Evolutionary conservation across 2,113 vertebrate species (phyloP), one percentile per base, ranked within the genome.

Genomic region (Ailuropoda melanoleuca): DNA sequence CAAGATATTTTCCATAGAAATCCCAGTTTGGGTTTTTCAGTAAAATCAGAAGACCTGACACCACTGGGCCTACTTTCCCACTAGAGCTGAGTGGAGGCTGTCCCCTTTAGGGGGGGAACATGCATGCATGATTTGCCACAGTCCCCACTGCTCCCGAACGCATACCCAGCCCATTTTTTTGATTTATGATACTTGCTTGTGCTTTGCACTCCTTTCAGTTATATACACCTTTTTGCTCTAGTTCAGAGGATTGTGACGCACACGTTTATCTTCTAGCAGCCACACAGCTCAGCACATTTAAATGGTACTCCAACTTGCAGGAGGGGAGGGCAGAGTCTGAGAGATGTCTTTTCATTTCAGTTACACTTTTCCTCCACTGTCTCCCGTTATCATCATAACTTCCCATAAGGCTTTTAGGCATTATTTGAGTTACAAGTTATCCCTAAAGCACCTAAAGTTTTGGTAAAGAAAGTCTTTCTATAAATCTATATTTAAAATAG

Each of bases 401-500:
- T 84, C 56, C 86, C 14, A 10, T 53, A 90, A 95, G 18, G 23
- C 19, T 53, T 91, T 93, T 50, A 83, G 55, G 48, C 26, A 46
- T 96, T 88, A 80, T 88, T 75, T 90, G 70, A 93, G 82, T 77
- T 75, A 85, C 34, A 56, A 85, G 56, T 90, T 95, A 58, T 75
- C 50, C 85, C 68, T 50, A 66, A 86, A 90, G n/a, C 50, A 91
- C 7, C 68, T 56, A 64, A 97, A 80, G 78, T 95, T 97, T 96
- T n/a, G 39, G 43, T 86, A 77, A 90, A 93, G 85, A 84, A 97
- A 83, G 23, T 77, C 87, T 91, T 68, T 24, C 9, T 72, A 89
- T 83, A 87, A 92, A 74, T 91, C 58, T 97, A 77, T 39, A 81
- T 66, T 96, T 93, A 70, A 96, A 88, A 93, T 86, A 84, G 97